These are phyloP conservation scores for Pyralis farinalis DNA, from an alignment of 2,888 invertebrate genomes.

Conservation along the genomic window DNA sequence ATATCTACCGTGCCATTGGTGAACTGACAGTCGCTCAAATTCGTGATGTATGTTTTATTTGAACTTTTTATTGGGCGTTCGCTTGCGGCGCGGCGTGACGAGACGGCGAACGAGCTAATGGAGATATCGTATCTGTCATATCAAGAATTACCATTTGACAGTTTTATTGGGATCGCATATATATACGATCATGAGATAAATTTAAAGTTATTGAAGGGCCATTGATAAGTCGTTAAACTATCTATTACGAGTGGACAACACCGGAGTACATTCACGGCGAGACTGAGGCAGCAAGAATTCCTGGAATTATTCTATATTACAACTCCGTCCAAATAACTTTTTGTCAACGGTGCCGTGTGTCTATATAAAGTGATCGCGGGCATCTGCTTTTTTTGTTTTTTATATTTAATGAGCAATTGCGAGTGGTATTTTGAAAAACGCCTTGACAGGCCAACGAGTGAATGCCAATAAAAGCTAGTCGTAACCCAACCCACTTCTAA, in stretches of 20 bases:
- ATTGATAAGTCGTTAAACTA: conserved; percentile 30
- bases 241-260: conserved; percentile 5
- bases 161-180: conserved; percentile 65
- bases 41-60: conserved; percentile 51
- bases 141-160: conserved; percentile 64
- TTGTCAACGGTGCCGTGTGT: conserved; percentile 14
- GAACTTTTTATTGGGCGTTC: conserved; percentile 46
- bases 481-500: conserved; percentile 52
- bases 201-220: conserved; percentile 35
- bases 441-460: conserved; percentile 29
- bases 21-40: conserved; percentile 43
- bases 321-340: conserved; percentile 2
- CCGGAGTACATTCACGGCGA: neutral
- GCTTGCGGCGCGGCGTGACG: conserved; percentile 50
- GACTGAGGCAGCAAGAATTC: neutral
- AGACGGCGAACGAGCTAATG: conserved; percentile 62
- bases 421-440: conserved; percentile 40
- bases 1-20: conserved; percentile 26
- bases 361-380: conserved; percentile 31
- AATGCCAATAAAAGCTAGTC: conserved; percentile 51
- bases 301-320: conserved; percentile 1
- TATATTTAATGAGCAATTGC: conserved; percentile 32
- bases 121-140: conserved; percentile 73
- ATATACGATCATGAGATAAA: conserved; percentile 59
- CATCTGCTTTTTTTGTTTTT: conserved; percentile 39